Evolutionary conservation across 2,888 invertebrate species (phyloP), one percentile per base, ranked within the genome.

Genomic region (Keiferia lycopersicella): DNA sequence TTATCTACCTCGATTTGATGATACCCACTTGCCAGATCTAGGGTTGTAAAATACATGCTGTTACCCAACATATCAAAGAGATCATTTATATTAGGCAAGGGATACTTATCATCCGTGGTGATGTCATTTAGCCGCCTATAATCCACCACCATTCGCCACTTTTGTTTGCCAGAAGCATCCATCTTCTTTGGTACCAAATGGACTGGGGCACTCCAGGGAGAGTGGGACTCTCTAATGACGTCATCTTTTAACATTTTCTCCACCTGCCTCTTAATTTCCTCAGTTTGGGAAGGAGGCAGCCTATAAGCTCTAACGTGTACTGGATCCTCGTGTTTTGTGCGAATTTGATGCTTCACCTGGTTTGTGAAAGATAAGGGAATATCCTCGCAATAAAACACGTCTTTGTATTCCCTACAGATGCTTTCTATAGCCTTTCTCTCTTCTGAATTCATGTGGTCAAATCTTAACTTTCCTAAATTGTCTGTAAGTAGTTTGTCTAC

Each of bases 71-170:
- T 53, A 53, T 53, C 53, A 53, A 53, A 20, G n/a, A 53, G 26
- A 22, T 53, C 20, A 20, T 26, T 53, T 14, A 53, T 53, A 14
- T 53, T 53, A 12, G 53, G n/a, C n/a, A n/a, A 26, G 6, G 53
- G 53, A 20, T 53, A 53, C 14, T 53, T 53, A 71, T 53, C 53
- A 14, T 53, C 53, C 2, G 22, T 14, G 61, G 12, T 66, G 64
- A 14, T 66, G 69, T 73, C 70, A 45, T 73, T 72, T 4, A 71
- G 61, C 26, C 81, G 77, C 41, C 81, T 63, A 65, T 80, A 84
- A 65, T 84, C 82, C 16, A n/a, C n/a, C 83, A 64, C 39, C 68
- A 56, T n/a, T n/a, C n/a, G n/a, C 30, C 53, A 77, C 63, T 72
- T 73, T n/a, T 50, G 60, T 66, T 67, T 59, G 6, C 71, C 71